Conservation (phyloP, 2,797 vertebrate genomes). For the Enteromius unitaeniatus region DNA sequence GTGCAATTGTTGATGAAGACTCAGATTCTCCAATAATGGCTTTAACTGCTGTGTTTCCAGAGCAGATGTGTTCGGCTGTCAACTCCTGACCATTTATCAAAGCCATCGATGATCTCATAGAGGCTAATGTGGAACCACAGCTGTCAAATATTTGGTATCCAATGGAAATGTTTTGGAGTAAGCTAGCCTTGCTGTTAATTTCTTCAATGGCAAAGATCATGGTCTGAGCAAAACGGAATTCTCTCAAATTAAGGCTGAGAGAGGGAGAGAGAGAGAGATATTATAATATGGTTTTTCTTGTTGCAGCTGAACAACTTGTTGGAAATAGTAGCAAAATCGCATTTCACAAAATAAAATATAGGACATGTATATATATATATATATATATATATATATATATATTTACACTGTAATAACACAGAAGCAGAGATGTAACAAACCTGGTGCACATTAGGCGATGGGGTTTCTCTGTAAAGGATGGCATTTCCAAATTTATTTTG, state of each 20-base stretch:
- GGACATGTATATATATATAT: neutral
- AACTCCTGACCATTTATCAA: conserved; percentile 72
- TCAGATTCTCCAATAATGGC: conserved; percentile 74
- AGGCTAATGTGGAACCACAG: conserved; percentile 73
- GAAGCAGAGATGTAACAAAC: conserved; percentile 31
- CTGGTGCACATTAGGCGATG: conserved; percentile 66
- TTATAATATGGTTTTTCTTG: neutral
- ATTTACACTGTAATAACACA: neutral
- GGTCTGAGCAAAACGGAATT: conserved; percentile 69
- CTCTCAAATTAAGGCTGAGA: conserved; percentile 72
- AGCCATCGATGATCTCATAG: conserved; percentile 72
- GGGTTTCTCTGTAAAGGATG: conserved; percentile 69
- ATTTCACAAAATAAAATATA: neutral
- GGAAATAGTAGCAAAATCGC: neutral
- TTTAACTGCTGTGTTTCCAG: conserved; percentile 64
- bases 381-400: neutral
- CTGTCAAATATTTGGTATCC: conserved; percentile 72
- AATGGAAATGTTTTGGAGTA: conserved; percentile 67
- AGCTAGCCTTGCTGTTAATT: conserved; percentile 63
- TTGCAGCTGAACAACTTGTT: neutral
- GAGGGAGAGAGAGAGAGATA: neutral
- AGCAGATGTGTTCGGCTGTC: conserved; percentile 64
- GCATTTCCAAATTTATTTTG: conserved; percentile 63
- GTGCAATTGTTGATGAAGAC: conserved; percentile 78
- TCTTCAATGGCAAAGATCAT: conserved; percentile 71